Percentiles rank a stretch among this genome's conserved stretches.
Conservation (phyloP, 2,113 vertebrate genomes). For the Vimba vimba region DNA sequence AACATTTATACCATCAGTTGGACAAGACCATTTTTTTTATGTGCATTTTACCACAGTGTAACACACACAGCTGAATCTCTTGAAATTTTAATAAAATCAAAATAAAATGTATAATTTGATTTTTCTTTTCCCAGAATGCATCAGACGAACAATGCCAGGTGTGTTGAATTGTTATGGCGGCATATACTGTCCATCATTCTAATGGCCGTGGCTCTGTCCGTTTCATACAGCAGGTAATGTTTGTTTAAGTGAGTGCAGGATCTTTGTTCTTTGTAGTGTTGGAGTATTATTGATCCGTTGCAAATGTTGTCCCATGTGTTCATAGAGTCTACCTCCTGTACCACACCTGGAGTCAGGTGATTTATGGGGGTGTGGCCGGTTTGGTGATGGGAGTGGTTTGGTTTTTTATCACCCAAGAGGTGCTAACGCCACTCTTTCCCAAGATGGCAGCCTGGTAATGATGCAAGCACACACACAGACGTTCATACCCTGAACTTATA, state of each 20-base stretch:
- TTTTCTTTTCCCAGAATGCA: constrained; percentile 87
- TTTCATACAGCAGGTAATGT: constrained; percentile 96
- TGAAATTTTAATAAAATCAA: too few relatives aligned
- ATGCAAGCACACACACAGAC: background rate
- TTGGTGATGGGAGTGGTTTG: constrained; percentile 87
- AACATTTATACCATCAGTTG: too few relatives aligned
- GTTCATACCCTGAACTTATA: background rate
- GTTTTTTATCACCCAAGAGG: constrained; percentile 97
- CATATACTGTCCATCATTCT: constrained; percentile 91
- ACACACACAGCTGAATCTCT: too few relatives aligned
- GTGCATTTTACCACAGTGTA: too few relatives aligned
- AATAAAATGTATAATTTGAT: too few relatives aligned
- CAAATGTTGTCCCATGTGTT: constrained; percentile 27
- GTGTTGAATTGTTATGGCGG: constrained; percentile 97
- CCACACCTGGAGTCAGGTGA: constrained; percentile 96
- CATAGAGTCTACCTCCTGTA: constrained; percentile 95
- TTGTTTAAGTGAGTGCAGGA: background rate
- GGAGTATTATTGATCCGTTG: background rate
- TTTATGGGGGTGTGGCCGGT: constrained; percentile 90
- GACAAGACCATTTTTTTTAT: too few relatives aligned
- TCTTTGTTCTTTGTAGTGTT: background rate
- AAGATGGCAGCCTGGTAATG: constrained; percentile 97
- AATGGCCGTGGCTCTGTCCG: constrained; percentile 86
- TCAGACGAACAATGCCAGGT: constrained; percentile 98
- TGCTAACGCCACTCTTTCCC: constrained; percentile 95